phyloP scores from a whole-genome alignment of 2,797 vertebrate species.

The Pelobates cultripes region DNA sequence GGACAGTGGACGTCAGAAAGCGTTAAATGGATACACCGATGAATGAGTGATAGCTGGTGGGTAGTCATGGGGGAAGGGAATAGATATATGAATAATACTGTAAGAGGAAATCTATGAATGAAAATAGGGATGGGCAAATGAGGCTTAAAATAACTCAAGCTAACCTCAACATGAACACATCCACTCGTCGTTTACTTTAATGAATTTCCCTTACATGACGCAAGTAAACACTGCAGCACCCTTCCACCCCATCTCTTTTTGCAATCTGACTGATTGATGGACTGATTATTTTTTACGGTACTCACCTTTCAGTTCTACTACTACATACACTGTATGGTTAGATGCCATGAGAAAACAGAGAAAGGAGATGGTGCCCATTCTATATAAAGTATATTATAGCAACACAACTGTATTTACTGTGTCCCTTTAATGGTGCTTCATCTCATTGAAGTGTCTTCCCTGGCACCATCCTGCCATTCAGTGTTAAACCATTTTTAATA shows the following conservation, averaged over 20 bases:
- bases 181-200: constrained; percentile 36
- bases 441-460: no score
- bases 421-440: no score
- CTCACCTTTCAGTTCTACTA: constrained; percentile 35
- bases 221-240: constrained; percentile 36
- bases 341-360: constrained; percentile 5
- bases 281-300: constrained; percentile 28
- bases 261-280: constrained; percentile 40
- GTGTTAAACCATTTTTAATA: no score
- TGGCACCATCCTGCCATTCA: no score
- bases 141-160: constrained; percentile 43
- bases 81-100: neutral
- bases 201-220: constrained; percentile 37
- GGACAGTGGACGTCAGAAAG: constrained; percentile 80
- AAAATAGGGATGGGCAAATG: constrained; percentile 36
- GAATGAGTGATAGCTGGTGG: constrained; percentile 33
- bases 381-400: no score
- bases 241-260: neutral
- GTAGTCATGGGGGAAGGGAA: constrained; percentile 23
- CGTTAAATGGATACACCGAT: constrained; percentile 19
- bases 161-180: constrained; percentile 2
- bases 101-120: constrained; percentile 6
- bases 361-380: no score
- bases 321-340: constrained; percentile 35
- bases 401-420: no score